Conservation (phyloP, 2,888 invertebrate species). For the Hypena proboscidalis region DNA sequence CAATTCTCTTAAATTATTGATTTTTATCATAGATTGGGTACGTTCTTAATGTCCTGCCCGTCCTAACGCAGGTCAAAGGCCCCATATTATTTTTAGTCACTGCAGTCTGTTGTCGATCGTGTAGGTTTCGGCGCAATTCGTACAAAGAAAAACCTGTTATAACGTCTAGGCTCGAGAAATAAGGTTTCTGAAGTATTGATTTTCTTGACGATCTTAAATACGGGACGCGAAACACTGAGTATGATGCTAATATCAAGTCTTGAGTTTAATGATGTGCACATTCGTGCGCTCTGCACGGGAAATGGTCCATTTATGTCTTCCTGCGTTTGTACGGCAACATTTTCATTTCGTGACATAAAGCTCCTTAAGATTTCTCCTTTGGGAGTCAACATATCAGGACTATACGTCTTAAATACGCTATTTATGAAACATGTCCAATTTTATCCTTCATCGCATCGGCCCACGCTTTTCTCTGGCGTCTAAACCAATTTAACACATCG, state of each 20-base stretch:
- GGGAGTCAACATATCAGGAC: neutral
- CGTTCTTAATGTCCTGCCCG: no score
- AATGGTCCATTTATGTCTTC: neutral
- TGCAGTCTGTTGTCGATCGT: no score
- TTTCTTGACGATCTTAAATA: neutral
- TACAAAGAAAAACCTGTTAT: no score
- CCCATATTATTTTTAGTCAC: no score
- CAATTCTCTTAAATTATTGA: no score
- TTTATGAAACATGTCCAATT: no score
- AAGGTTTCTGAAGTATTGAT: conserved; percentile 1
- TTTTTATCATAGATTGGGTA: no score
- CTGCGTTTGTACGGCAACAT: neutral
- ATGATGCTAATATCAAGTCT: neutral
- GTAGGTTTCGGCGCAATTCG: no score
- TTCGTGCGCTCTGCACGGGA: neutral
- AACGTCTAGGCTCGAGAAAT: no score
- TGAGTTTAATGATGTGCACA: neutral
- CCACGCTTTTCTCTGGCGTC: neutral
- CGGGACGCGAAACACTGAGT: neutral
- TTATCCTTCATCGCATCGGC: neutral
- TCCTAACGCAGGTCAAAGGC: no score
- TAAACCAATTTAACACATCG: conserved; percentile 8
- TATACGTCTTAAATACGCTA: no score
- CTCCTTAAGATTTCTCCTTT: neutral
- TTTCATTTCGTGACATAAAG: conserved; percentile 1